A percentile compares a stretch with the other conserved stretches of the same genome.
phyloP scores from a whole-genome alignment of 2,113 vertebrate genomes.

The Emydocephalus ijimae region DNA sequence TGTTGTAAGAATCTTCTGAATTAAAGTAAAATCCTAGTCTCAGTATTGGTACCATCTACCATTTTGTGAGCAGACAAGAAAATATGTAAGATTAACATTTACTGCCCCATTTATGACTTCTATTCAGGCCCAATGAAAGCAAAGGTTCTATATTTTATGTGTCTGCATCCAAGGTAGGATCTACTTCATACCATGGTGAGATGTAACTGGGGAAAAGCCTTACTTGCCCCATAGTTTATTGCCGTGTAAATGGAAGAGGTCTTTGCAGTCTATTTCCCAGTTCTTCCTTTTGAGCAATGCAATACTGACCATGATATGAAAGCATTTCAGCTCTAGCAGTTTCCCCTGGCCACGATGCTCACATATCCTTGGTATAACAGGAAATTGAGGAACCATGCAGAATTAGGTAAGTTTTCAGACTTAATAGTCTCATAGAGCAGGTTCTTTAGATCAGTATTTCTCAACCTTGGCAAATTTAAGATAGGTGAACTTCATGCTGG shows the following conservation, averaged over 20 bases:
- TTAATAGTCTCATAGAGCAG: not conserved
- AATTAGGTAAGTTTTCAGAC: not conserved
- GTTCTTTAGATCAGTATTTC: not conserved
- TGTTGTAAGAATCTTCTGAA: not conserved
- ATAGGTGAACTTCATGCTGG: not conserved
- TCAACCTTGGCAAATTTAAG: not conserved
- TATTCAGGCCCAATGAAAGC: not conserved
- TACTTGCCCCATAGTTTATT: not conserved
- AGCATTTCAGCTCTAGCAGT: not conserved
- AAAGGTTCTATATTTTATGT: not conserved
- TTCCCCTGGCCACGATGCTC: not conserved
- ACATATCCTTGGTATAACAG: not conserved
- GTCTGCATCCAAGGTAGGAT: not conserved
- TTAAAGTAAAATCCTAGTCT: not conserved
- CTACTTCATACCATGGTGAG: not conserved
- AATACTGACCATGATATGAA: not conserved
- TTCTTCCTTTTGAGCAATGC: not conserved
- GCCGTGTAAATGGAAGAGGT: not conserved
- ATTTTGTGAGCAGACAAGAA: not conserved
- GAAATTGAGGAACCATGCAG: not conserved
- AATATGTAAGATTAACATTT: not conserved
- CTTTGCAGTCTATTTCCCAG: not conserved
- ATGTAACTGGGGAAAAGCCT: not conserved
- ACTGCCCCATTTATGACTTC: not conserved
- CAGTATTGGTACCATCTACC: not conserved